Percentiles rank a stretch among this genome's conserved stretches.
Evolutionary conservation across 2,797 vertebrate genomes (phyloP).

Genomic region (Falco cherrug): DNA sequence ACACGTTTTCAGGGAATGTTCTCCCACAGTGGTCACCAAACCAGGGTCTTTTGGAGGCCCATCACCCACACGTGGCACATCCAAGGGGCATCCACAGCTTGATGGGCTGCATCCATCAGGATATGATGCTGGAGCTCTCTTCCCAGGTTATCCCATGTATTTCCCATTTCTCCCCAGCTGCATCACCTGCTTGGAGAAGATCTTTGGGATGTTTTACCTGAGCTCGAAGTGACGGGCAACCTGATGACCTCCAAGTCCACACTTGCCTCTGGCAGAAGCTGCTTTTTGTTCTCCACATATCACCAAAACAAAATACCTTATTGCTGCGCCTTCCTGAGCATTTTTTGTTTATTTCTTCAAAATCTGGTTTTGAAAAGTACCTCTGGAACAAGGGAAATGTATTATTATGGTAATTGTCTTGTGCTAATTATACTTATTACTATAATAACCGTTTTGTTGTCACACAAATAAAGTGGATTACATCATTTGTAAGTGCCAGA

Average conservation of each 20-base stretch:
- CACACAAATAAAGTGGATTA: slow-evolving; percentile 77
- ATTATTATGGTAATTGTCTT: slow-evolving; percentile 83
- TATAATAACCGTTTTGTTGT: slow-evolving; percentile 81
- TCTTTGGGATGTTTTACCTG: background rate
- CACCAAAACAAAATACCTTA: background rate
- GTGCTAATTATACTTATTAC: slow-evolving; percentile 84
- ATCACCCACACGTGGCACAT: rapidly evolving
- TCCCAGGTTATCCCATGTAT: background rate
- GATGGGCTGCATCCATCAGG: rapidly evolving
- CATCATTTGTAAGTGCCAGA: slow-evolving; percentile 77
- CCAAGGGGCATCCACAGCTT: background rate
- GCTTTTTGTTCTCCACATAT: slow-evolving; percentile 29
- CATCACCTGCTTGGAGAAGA: background rate
- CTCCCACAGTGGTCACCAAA: background rate
- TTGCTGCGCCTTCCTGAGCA: background rate
- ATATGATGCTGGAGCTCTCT: rapidly evolving
- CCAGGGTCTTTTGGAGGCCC: background rate
- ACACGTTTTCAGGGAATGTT: rapidly evolving
- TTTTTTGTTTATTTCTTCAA: slow-evolving; percentile 39
- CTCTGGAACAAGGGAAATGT: slow-evolving; percentile 73
- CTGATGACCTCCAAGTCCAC: background rate
- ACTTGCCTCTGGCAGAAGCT: background rate
- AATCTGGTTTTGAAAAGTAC: slow-evolving; percentile 70
- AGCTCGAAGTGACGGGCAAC: background rate
- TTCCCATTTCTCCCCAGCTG: background rate